Evolutionary conservation across 35 echinoderm and acorn worm species (phyloP).

Genomic region (Stichopus chloronotus): DNA sequence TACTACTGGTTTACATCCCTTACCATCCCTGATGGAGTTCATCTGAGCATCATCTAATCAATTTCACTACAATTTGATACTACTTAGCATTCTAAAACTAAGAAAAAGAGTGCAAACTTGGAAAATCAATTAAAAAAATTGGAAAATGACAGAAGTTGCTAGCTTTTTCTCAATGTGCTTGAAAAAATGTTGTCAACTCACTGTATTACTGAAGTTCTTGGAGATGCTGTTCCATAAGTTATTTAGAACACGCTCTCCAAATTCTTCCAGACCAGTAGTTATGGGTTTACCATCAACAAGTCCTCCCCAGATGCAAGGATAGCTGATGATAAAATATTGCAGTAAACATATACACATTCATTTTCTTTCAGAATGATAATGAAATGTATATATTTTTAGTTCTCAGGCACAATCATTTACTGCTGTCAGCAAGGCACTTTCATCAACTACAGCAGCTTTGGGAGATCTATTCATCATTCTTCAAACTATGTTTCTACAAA

Average conservation of each 20-base stretch:
- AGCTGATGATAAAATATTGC: conserved; percentile 51
- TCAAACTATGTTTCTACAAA: no score
- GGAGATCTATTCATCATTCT: no score
- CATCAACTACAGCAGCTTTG: no score
- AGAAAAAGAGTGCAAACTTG: no score
- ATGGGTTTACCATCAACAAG: conserved; percentile 82
- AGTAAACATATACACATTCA: not conserved
- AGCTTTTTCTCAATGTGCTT: no score
- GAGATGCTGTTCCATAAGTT: conserved; percentile 87
- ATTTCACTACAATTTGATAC: no score
- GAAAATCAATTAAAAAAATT: no score
- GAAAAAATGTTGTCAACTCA: not conserved
- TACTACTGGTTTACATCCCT: no score
- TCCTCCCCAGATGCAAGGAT: conserved; percentile 88
- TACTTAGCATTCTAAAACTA: no score
- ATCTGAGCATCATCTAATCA: no score
- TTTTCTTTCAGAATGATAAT: not conserved
- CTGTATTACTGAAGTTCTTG: conserved; percentile 68
- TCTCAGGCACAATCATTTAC: not conserved
- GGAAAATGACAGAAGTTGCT: no score
- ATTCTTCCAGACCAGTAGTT: conserved; percentile 72
- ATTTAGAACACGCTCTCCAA: conserved; percentile 92
- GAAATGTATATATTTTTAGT: not conserved
- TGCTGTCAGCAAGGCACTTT: not conserved
- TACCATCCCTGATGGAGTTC: no score